Evolutionary conservation across 2,797 vertebrate species (phyloP), one percentile per base, ranked within the genome.

Genomic region (Synaphobranchus kaupii): DNA sequence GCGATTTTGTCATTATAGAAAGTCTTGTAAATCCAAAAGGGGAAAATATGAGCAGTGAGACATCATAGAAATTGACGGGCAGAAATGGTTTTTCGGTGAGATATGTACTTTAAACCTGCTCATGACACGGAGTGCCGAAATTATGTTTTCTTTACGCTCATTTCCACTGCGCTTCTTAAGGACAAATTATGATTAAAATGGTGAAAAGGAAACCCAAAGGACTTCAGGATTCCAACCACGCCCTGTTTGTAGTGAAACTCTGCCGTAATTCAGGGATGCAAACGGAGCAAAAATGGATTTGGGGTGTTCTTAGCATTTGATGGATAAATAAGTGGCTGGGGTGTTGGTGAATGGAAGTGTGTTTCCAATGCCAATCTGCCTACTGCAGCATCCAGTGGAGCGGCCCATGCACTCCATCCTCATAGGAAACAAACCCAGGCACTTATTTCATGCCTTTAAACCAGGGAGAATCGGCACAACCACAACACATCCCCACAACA

Each of bases 361-460:
- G 84, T 91, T 93, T 92, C 92, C 92, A 92, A 91, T 90, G 90
- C 84, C 89, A 89, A 92, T 94, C 92, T 93, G 88, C 87, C 84
- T 84, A 47, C 86, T 89, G 81, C 85, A 73, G 85, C 85, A 91
- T 92, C 89, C 89, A 91, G 87, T 88, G 89, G 89, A 92, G 88
- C 92, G 87, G 88, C 87, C 88, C 92, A 90, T 88, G 89, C 90
- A 88, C 85, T 90, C 89, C 86, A 91, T 90, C 93, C 89, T 93
- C 93, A 92, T 90, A 94, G 93, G 93, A 92, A 93, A 89, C 87
- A 39, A 89, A 89, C 86, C 88, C 90, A 86, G 93, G 92, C 66
- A 91, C 95, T 95, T 96, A 95, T 96, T 96, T 96, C 94, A 95
- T 96, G 95, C 92, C 93, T 96, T 95, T 96, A 94, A 96, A 96